These are phyloP conservation scores for Sapajus apella DNA, from an alignment of 2,113 vertebrate species.

Conservation along the genomic window DNA sequence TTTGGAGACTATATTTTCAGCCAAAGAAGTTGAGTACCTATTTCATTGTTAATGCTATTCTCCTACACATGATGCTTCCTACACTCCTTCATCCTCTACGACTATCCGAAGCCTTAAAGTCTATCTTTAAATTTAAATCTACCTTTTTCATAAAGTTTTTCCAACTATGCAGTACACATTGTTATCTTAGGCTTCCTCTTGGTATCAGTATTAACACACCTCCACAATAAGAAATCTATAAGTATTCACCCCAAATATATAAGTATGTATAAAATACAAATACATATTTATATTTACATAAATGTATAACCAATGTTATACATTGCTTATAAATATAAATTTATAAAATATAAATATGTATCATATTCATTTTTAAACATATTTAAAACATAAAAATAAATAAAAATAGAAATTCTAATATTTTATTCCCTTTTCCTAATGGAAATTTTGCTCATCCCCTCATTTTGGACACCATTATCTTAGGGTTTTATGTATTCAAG, in stretches of 20 bases:
- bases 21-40: neutral
- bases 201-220: neutral
- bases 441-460: neutral
- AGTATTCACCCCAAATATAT: neutral
- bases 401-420: neutral
- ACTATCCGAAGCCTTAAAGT: neutral
- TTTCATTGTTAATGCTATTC: neutral
- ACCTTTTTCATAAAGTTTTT: neutral
- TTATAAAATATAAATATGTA: neutral
- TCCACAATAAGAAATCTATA: slow-evolving; percentile 5
- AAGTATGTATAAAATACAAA: neutral
- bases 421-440: neutral
- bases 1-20: neutral
- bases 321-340: neutral
- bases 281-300: neutral
- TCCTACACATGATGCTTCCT: neutral
- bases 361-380: slow-evolving; percentile 1
- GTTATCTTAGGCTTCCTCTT: neutral
- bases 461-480: neutral
- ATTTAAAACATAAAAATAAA: neutral
- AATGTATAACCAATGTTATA: neutral
- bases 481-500: neutral
- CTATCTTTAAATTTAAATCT: neutral
- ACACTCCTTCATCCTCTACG: neutral
- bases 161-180: neutral